Percentiles rank a stretch among this genome's conserved stretches.
phyloP scores from a whole-genome alignment of 2,888 invertebrate species.

The Thymelicus sylvestris region DNA sequence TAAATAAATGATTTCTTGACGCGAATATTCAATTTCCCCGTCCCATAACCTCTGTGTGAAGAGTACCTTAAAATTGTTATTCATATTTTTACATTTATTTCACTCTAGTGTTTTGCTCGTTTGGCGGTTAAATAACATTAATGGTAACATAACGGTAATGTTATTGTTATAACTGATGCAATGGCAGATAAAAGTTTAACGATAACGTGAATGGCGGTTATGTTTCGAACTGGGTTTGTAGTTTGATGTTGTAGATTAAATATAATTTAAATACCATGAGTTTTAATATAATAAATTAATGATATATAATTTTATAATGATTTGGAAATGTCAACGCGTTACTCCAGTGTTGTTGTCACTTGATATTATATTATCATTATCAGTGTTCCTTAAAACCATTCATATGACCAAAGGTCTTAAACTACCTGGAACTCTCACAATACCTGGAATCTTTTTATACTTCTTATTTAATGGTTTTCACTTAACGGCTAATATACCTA shows the following conservation, averaged over 20 bases:
- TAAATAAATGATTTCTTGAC: no score
- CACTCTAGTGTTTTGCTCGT: constrained; percentile 7
- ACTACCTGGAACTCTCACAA: no score
- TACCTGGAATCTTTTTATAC: no score
- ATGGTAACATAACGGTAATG: constrained; percentile 11
- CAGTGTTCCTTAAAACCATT: no score
- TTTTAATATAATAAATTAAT: no score
- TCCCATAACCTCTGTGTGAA: not conserved
- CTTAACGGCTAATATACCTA: no score
- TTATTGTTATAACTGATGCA: constrained; percentile 12
- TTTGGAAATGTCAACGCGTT: no score
- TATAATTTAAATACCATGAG: not conserved
- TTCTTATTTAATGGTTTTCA: no score
- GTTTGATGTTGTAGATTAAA: constrained; percentile 5
- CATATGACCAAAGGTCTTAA: no score
- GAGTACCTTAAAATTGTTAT: not conserved
- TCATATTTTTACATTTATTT: constrained; percentile 17
- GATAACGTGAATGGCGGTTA: not conserved
- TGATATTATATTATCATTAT: no score
- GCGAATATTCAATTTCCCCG: not conserved
- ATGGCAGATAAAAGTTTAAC: constrained; percentile 12
- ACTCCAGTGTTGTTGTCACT: no score
- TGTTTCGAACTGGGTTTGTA: constrained; percentile 2
- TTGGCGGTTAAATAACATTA: constrained; percentile 20
- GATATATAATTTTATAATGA: no score